phyloP scores from a whole-genome alignment of 2,797 vertebrate genomes.

The Natrix natrix region DNA sequence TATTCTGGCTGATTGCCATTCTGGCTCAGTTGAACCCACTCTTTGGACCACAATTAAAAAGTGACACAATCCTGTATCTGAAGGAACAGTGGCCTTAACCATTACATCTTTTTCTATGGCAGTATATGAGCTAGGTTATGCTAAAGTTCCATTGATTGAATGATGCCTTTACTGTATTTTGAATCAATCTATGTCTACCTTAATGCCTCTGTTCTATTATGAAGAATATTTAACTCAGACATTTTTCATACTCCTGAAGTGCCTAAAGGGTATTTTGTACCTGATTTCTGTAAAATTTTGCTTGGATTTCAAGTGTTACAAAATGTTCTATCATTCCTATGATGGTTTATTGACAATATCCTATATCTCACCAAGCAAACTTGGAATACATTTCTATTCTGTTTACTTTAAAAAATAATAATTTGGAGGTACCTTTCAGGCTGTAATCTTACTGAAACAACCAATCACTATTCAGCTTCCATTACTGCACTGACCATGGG shows the following conservation, averaged over 20 bases:
- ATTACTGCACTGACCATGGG: neutral
- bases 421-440: slow-evolving; percentile 28
- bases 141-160: slow-evolving; percentile 56
- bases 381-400: slow-evolving; percentile 70
- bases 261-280: slow-evolving; percentile 41
- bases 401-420: neutral
- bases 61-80: slow-evolving; percentile 90
- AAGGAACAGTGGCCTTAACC: slow-evolving; percentile 82
- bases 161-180: slow-evolving; percentile 48
- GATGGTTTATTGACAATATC: neutral
- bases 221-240: slow-evolving; percentile 44
- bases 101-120: slow-evolving; percentile 39
- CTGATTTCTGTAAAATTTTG: slow-evolving; percentile 18
- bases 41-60: slow-evolving; percentile 86
- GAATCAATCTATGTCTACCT: slow-evolving; percentile 44
- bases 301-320: slow-evolving; percentile 24
- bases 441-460: neutral
- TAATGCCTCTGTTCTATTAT: slow-evolving; percentile 61
- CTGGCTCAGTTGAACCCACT: slow-evolving; percentile 95
- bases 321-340: neutral
- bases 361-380: neutral
- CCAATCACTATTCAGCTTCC: neutral
- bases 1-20: slow-evolving; percentile 92
- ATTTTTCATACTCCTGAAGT: slow-evolving; percentile 37
- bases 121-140: slow-evolving; percentile 59